phyloP scores from a whole-genome alignment of 2,888 invertebrate species.

The Platycnemis pennipes region DNA sequence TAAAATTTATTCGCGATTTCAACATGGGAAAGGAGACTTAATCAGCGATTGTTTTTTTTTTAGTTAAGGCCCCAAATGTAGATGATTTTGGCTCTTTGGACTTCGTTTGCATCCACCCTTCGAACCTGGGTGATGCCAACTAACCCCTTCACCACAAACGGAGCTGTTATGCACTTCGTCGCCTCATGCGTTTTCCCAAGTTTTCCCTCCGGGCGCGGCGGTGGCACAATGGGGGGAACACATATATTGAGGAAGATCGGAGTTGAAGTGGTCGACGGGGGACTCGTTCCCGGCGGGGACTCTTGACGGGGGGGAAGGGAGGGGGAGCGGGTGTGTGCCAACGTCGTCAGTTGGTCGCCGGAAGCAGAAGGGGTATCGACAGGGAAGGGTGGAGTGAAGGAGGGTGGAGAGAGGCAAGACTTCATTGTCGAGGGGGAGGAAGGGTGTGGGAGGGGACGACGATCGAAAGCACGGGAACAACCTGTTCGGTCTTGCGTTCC shows the following conservation, averaged over 20 bases:
- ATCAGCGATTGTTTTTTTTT: no score
- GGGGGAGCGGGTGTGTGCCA: background rate
- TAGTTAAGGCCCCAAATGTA: no score
- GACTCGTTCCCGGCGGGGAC: background rate
- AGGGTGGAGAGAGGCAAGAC: background rate
- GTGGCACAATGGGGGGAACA: background rate
- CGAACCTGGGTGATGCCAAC: no score
- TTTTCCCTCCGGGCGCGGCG: background rate
- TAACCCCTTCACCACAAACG: background rate
- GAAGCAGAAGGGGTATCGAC: background rate
- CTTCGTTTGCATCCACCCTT: no score
- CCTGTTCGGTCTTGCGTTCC: conserved; percentile 59
- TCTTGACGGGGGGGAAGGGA: background rate
- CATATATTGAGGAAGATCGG: conserved; percentile 29
- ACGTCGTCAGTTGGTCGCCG: conserved; percentile 5
- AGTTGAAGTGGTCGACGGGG: background rate
- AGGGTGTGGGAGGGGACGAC: background rate
- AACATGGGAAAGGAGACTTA: no score
- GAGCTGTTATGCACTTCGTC: background rate
- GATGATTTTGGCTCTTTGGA: no score
- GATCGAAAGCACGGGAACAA: conserved; percentile 46
- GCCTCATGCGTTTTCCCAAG: background rate
- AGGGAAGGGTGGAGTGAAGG: background rate
- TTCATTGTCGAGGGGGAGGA: background rate
- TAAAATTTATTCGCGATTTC: no score